Evolutionary conservation across 1,140 invertebrate species (phyloP), one percentile per base, ranked within the genome.

Genomic region (Belonocnema kinseyi): DNA sequence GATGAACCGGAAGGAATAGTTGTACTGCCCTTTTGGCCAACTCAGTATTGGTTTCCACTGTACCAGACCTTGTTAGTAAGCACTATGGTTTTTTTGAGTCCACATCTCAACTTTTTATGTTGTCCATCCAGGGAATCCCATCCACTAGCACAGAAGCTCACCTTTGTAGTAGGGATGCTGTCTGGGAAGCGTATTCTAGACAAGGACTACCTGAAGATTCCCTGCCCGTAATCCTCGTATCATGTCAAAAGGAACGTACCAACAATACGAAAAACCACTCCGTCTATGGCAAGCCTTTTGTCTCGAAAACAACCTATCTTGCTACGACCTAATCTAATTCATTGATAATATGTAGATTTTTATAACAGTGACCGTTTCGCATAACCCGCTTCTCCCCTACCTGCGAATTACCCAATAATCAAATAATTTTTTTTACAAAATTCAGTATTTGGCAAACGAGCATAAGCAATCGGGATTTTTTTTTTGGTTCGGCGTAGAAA

Each of bases 1-100:
- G 26, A 33, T 33, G 5, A 33, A 33, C 0, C 26, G 4, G 26
- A 33, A 5, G 26, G 26, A 5, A 33, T 33, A 46, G 54, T 74
- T 13, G 33, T 74, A 33, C 56, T 74, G 5, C 73, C 56, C 12
- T 17, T n/a, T 13, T 74, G 73, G 33, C 73, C 73, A 0, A 26
- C 53, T 14, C 73, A 74, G 46, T 46, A 56, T 10, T 74, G 40
- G 54, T 74, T 61, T 17, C 50, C n/a, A n/a, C 2, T n/a, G 8
- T 74, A 16, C 16, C 19, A 17, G 11, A 10, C 16, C 14, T 26
- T 17, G 52, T 17, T 54, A 33, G 26, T n/a, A 54, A 8, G 52
- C 13, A 54, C 0, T 54, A 33, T 61, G 1, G 17, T 13, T 12
- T 74, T n/a, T 33, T 33, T 74, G 14, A 5, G 61, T 19, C 73